Base-by-base conservation (phyloP, 2,797 vertebrate species). In the Tapera naevia region DNA sequence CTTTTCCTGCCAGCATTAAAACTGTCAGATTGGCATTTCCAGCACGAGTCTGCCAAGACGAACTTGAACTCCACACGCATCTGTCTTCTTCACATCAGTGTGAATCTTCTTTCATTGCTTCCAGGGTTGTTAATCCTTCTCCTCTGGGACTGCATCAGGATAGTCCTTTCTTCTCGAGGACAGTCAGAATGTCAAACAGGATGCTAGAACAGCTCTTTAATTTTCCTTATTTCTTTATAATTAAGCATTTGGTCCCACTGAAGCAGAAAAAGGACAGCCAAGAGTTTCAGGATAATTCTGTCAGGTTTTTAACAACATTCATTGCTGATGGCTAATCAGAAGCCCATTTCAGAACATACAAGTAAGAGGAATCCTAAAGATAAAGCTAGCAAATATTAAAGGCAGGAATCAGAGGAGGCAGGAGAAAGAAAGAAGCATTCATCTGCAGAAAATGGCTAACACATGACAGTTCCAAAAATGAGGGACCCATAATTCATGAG, bases 41-140 rank as follows among this genome's bases (percentile, higher is more conserved):
- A 76, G 65, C 53, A n/a, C 22, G 62, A 69, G 32, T n/a, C 79
- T 85, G 88, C 79, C 81, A 75, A 74, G 85, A 69, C 17, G 74
- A 93, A 89, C 82, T 62, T 28, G 71, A 85, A 70, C 54, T 16
- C 30, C 39, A 27, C 37, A 33, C 5, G 3, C 75, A 58, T 79
- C 71, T 56, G 57, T 74, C 80, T 80, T 74, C 83, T 73, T 50
- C 80, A 33, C 74, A 57, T 69, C 81, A 53, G 41, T 2, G 6
- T 69, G 56, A 61, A 87, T 92, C 74, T 84, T 67, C 84, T 58
- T 53, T 61, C 80, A 13, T 66, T 45, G 66, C 71, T 92, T 48
- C 85, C 73, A 86, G 53, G 46, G 79, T 9, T 85, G 75, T 89
- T 87, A 78, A 92, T 88, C 75, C 88, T 92, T 30, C 45, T 48